phyloP scores from a whole-genome alignment of 2,797 vertebrate species.

The Myotis planiceps region DNA sequence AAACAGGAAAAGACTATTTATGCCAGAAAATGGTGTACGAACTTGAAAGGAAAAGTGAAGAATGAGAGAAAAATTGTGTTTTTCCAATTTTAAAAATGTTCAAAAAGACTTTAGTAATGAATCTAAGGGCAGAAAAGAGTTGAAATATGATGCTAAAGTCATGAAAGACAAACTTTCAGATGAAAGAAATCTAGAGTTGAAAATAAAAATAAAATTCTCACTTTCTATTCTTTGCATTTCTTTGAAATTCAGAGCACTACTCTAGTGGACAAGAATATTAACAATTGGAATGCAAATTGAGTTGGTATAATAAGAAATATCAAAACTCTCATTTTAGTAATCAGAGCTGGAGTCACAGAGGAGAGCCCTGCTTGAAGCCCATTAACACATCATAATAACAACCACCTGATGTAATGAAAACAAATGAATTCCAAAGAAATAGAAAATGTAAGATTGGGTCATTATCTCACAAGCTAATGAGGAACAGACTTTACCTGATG shows the following conservation, averaged over 20 bases:
- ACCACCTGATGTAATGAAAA: constrained; percentile 81
- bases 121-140: background rate
- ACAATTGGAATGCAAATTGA: constrained; percentile 74
- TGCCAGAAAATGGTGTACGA: background rate
- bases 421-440: constrained; percentile 79
- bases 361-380: constrained; percentile 76
- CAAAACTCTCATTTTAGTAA: constrained; percentile 78
- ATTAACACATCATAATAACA: constrained; percentile 83
- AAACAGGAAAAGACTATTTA: background rate
- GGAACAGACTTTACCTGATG: constrained; percentile 66
- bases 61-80: background rate
- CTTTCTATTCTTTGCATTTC: constrained; percentile 22
- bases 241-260: constrained; percentile 69
- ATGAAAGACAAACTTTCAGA: constrained; percentile 22
- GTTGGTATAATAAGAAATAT: constrained; percentile 78
- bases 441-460: constrained; percentile 67
- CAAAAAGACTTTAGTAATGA: constrained; percentile 41
- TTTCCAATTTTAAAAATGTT: constrained; percentile 10
- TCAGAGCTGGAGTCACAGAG: constrained; percentile 65
- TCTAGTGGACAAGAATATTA: constrained; percentile 71
- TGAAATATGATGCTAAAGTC: background rate
- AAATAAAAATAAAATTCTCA: constrained; percentile 60
- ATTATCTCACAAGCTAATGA: constrained; percentile 73
- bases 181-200: constrained; percentile 5
- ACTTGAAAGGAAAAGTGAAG: background rate